phyloP scores from a whole-genome alignment of 1,140 invertebrate genomes.

The Ridgeia piscesae region DNA sequence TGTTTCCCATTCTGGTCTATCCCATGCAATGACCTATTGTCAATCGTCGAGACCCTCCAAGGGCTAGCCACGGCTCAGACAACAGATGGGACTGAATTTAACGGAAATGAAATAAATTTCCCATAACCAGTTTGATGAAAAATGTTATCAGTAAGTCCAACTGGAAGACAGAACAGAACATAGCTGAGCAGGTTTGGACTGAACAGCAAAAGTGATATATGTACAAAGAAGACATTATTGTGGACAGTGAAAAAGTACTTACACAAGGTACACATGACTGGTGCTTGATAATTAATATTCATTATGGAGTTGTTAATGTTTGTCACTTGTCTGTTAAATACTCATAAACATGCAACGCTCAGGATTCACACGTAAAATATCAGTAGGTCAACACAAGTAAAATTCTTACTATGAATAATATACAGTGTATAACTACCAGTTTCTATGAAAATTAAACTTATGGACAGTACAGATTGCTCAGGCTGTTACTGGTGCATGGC shows the following conservation, averaged over 20 bases:
- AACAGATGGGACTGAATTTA: neutral
- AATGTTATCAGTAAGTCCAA: neutral
- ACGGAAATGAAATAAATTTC: neutral
- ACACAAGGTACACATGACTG: neutral
- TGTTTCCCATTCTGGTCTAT: neutral
- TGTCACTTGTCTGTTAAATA: no score
- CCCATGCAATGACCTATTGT: neutral
- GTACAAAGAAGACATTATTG: no score
- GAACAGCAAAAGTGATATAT: neutral
- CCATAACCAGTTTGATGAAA: neutral
- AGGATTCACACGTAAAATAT: no score
- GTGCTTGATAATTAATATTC: neutral
- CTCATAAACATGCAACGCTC: no score
- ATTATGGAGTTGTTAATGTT: no score
- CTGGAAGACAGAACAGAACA: neutral
- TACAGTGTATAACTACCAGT: no score
- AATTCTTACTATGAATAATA: no score
- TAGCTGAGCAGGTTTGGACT: neutral
- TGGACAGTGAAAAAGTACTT: no score
- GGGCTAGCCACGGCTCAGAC: neutral
- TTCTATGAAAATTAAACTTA: no score
- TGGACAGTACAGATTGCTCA: no score
- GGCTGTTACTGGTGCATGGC: no score
- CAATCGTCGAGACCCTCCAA: neutral
- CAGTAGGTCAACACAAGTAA: no score